Evolutionary conservation across 1,140 invertebrate species (phyloP), one percentile per base, ranked within the genome.

Genomic region (Notospermus geniculatus): DNA sequence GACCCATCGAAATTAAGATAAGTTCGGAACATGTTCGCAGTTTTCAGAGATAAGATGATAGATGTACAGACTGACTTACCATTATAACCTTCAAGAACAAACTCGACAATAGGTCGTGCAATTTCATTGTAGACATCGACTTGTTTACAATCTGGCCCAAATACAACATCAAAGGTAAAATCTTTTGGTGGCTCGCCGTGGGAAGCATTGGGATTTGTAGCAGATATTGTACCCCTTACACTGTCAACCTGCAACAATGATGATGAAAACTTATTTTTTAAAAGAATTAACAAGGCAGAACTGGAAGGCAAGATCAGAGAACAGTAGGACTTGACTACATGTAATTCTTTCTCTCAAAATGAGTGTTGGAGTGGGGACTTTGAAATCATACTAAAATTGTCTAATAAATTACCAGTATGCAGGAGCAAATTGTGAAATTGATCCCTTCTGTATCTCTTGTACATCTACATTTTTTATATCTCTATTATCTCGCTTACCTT

Each of bases 11-110:
- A n/a, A n/a, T n/a, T n/a, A n/a, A n/a, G n/a, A n/a, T n/a, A n/a
- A n/a, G n/a, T n/a, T n/a, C n/a, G n/a, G n/a, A n/a, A n/a, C n/a
- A n/a, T n/a, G n/a, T n/a, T n/a, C n/a, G n/a, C n/a, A n/a, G n/a
- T n/a, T n/a, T n/a, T n/a, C n/a, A n/a, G n/a, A n/a, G n/a, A n/a
- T n/a, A n/a, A n/a, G n/a, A n/a, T n/a, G n/a, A n/a, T n/a, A n/a
- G n/a, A n/a, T n/a, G n/a, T n/a, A n/a, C 32, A 36, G 32, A 36
- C 15, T 36, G 32, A 36, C 68, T 15, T 64, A 80, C 79, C 98
- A 83, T 98, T 98, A 79, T 97, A 99, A 5, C 96, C 96, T 54
- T 86, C 86, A n/a, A 98, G 80, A 23, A 98, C 94, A 84, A 96
- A 92, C 59, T 91, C 87, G 54, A 98, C 90, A n/a, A 97, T 84